These are phyloP conservation scores for Heliconius congener DNA, from an alignment of 1,140 invertebrate species.

Conservation along the genomic window DNA sequence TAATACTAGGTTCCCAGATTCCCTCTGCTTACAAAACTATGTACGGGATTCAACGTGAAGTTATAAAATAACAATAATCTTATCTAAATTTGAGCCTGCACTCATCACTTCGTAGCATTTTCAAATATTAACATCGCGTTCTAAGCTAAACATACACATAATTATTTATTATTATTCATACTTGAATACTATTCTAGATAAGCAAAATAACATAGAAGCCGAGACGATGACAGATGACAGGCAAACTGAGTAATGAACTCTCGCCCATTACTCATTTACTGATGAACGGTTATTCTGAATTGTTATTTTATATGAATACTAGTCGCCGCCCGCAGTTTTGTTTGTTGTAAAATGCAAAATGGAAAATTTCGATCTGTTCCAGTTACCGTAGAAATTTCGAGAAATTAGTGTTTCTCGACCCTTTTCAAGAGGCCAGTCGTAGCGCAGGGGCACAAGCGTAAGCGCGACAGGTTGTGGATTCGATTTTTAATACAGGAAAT, in stretches of 20 bases:
- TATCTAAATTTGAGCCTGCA: neutral
- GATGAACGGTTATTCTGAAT: conserved; percentile 6
- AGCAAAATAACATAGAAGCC: conserved; percentile 34
- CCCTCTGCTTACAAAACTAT: neutral
- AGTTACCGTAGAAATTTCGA: too few relatives aligned
- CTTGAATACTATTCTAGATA: conserved; percentile 44
- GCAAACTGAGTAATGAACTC: conserved; percentile 66
- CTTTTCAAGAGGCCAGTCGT: too few relatives aligned
- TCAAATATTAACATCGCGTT: neutral
- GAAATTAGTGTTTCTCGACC: too few relatives aligned
- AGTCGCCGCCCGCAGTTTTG: too few relatives aligned
- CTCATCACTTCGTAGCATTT: neutral
- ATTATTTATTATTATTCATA: conserved; percentile 38
- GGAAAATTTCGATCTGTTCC: too few relatives aligned
- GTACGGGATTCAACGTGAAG: neutral
- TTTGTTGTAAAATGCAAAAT: too few relatives aligned
- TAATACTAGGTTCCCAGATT: neutral
- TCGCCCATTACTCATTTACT: conserved; percentile 65
- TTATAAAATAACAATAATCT: neutral
- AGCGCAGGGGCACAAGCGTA: too few relatives aligned
- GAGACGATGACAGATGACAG: conserved; percentile 65
- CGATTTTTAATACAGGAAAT: too few relatives aligned
- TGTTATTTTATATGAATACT: conserved; percentile 10
- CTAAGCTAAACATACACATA: conserved; percentile 4
- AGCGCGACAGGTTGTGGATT: too few relatives aligned